Evolutionary conservation across 1,140 invertebrate species (phyloP).

Genomic region (Drosophila leontia): DNA sequence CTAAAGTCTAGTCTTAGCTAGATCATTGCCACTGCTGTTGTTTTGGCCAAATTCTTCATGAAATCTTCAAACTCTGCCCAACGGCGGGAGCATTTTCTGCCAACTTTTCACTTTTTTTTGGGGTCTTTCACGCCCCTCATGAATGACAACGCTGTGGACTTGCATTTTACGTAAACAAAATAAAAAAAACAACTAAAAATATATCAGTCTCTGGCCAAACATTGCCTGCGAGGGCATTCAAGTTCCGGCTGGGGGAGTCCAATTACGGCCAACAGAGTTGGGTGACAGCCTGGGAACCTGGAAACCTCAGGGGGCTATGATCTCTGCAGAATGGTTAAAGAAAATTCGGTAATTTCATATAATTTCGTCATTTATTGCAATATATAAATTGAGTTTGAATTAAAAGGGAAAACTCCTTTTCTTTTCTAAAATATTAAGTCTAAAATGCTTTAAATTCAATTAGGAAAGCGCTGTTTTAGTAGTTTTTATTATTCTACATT

Average conservation of each 20-base stretch:
- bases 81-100: conserved; percentile 10
- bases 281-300: conserved; percentile 23
- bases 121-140: conserved; percentile 63
- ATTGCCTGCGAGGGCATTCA: conserved; percentile 1
- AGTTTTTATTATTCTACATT: too few species aligned
- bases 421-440: too few species aligned
- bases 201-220: background rate
- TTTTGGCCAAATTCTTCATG: background rate
- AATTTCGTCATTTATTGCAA: background rate
- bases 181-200: conserved; percentile 29
- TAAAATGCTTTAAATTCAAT: too few species aligned
- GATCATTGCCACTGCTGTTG: background rate
- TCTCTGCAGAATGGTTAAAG: background rate
- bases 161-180: conserved; percentile 40
- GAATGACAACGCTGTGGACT: conserved; percentile 50
- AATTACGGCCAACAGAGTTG: conserved; percentile 12
- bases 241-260: conserved; percentile 6
- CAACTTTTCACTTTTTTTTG: conserved; percentile 35
- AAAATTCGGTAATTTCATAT: background rate
- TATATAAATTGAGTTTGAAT: too few species aligned
- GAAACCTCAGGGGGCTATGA: background rate
- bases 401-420: too few species aligned
- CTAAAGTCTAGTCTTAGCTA: background rate
- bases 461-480: too few species aligned
- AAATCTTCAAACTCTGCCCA: background rate